A percentile compares a stretch with the other conserved stretches of the same genome.
phyloP scores from a whole-genome alignment of 2,797 vertebrate genomes.

The Arremon aurantiirostris region DNA sequence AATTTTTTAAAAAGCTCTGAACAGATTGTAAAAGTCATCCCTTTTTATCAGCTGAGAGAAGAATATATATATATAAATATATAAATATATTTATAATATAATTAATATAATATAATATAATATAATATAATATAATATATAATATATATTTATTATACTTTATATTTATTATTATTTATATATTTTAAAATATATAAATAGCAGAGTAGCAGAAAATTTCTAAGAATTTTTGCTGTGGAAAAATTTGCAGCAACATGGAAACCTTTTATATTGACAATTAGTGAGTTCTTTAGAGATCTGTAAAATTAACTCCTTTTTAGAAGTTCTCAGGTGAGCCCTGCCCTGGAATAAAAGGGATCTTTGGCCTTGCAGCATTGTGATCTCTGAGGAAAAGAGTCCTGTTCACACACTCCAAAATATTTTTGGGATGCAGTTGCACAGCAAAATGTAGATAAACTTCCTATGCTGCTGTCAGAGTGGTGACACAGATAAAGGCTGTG shows the following conservation, averaged over 20 bases:
- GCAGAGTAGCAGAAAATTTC: background rate
- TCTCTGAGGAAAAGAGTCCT: background rate
- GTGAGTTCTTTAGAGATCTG: background rate
- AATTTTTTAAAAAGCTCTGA: background rate
- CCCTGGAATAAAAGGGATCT: background rate
- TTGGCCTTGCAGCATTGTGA: background rate
- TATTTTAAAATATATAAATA: background rate
- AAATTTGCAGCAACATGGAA: background rate
- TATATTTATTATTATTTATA: no score
- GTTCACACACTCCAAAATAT: fast-evolving
- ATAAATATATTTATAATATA: no score
- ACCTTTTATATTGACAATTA: background rate
- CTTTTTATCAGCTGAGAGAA: background rate
- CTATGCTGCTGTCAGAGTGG: background rate
- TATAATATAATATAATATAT: no score
- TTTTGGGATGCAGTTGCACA: background rate
- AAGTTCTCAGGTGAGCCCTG: background rate
- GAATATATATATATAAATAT: background rate
- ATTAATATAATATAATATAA: no score
- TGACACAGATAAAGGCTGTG: background rate
- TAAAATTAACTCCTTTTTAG: background rate
- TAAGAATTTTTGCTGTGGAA: background rate
- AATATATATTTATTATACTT: no score
- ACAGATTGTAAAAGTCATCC: background rate
- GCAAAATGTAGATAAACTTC: background rate